These are phyloP conservation scores for Diplodus puntazzo DNA, from an alignment of 2,797 vertebrate genomes.

Conservation along the genomic window DNA sequence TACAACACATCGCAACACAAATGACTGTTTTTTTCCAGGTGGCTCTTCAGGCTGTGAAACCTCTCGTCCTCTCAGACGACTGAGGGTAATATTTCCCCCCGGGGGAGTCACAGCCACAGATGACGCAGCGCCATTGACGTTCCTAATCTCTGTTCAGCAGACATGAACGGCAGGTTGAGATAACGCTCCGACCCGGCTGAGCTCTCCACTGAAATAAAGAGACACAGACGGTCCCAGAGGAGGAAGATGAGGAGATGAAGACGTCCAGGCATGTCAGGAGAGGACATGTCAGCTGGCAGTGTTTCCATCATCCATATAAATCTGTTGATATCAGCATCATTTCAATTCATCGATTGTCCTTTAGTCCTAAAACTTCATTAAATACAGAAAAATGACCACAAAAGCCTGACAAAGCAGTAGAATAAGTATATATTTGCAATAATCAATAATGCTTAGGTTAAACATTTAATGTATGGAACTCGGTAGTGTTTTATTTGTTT, in stretches of 20 bases:
- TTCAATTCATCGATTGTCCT: not conserved
- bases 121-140: constrained; percentile 6
- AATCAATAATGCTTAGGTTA: too few relatives aligned
- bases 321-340: not conserved
- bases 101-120: constrained; percentile 2
- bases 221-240: constrained; percentile 4
- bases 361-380: too few relatives aligned
- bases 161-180: constrained; percentile 29
- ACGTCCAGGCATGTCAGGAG: not conserved
- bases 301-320: not conserved
- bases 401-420: too few relatives aligned
- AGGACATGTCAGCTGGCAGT: not conserved
- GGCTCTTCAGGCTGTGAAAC: not conserved
- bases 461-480: too few relatives aligned
- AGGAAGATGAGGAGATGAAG: not conserved
- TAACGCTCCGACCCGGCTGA: not conserved
- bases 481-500: too few relatives aligned
- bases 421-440: too few relatives aligned
- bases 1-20: not conserved
- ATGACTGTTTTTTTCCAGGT: not conserved
- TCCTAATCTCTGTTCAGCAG: constrained; percentile 38
- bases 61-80: not conserved
- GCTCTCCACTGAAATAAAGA: constrained; percentile 11
- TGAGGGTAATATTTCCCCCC: not conserved
- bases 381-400: too few relatives aligned